Evolutionary conservation across 2,888 invertebrate species (phyloP).

Genomic region (Trichacis sp.): DNA sequence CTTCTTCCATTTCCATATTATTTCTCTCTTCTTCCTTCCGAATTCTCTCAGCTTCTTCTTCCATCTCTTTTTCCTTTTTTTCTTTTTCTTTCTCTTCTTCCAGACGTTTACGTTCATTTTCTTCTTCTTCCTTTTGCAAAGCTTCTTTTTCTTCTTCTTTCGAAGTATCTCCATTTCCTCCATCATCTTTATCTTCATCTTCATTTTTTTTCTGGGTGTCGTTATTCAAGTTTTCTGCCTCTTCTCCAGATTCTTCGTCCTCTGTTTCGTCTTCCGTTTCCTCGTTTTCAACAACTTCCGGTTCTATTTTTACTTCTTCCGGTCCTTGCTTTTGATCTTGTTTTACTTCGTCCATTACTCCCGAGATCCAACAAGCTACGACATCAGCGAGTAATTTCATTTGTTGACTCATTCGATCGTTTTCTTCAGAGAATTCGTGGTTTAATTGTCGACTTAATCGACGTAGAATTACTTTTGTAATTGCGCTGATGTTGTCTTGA

Average conservation of each 20-base stretch:
- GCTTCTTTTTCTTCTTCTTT: slow-evolving; percentile 20
- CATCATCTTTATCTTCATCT: slow-evolving; percentile 3
- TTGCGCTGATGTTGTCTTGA: slow-evolving; percentile 54
- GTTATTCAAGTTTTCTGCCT: background rate
- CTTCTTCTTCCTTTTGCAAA: slow-evolving; percentile 34
- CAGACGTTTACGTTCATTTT: slow-evolving; percentile 30
- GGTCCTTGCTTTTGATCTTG: slow-evolving; percentile 40
- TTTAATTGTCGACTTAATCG: slow-evolving; percentile 49
- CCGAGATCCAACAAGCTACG: slow-evolving; percentile 60
- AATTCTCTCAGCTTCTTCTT: slow-evolving; percentile 28
- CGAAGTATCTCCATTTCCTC: slow-evolving; percentile 12
- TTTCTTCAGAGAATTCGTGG: slow-evolving; percentile 46
- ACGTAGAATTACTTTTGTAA: slow-evolving; percentile 53
- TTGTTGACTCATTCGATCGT: slow-evolving; percentile 59
- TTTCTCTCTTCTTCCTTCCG: slow-evolving; percentile 1
- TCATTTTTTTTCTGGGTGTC: slow-evolving; percentile 38
- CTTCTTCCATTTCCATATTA: slow-evolving; percentile 28
- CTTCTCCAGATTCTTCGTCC: slow-evolving; percentile 15
- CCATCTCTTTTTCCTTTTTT: slow-evolving; percentile 31
- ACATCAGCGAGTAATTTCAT: slow-evolving; percentile 58
- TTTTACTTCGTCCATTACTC: slow-evolving; percentile 56
- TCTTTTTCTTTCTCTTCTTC: slow-evolving; percentile 8
- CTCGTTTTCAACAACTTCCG: slow-evolving; percentile 7
- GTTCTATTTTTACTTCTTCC: slow-evolving; percentile 24
- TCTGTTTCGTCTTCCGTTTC: slow-evolving; percentile 9